A percentile compares a stretch with the other conserved stretches of the same genome.
These are phyloP conservation scores for Andrena dorsata DNA, from an alignment of 2,888 invertebrate genomes.

Conservation along the genomic window DNA sequence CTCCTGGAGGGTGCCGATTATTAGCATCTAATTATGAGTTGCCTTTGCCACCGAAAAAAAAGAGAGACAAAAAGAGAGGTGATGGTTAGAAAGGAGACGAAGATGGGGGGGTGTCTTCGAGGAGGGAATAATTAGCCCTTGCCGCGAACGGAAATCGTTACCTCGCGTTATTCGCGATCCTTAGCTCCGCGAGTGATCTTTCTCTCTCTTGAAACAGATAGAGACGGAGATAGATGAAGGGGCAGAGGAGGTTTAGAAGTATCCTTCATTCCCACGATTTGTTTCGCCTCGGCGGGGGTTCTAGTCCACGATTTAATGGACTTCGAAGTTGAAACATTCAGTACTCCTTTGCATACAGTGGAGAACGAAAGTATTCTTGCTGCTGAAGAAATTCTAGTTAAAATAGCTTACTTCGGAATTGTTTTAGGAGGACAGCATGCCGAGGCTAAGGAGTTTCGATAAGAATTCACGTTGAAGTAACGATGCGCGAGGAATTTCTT, in stretches of 20 bases:
- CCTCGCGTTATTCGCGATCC: conserved; percentile 52
- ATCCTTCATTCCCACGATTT: conserved; percentile 28
- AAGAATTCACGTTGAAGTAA: too few relatives aligned
- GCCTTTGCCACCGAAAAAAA: conserved; percentile 65
- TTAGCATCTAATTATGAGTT: conserved; percentile 82
- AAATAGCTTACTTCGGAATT: neutral
- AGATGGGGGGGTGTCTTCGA: conserved; percentile 55
- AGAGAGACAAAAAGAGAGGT: conserved; percentile 14
- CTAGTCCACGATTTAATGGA: neutral
- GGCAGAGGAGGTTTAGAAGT: neutral
- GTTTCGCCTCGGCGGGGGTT: conserved; percentile 1
- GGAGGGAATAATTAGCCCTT: conserved; percentile 58
- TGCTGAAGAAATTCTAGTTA: neutral
- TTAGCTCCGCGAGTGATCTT: neutral
- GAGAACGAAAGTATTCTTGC: neutral
- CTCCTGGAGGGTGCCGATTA: conserved; percentile 78
- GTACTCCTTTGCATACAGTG: neutral
- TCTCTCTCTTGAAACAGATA: neutral
- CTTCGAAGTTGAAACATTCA: neutral
- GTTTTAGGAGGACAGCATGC: neutral
- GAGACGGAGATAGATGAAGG: too few relatives aligned
- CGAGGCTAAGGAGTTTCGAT: too few relatives aligned
- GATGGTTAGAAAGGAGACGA: conserved; percentile 45
- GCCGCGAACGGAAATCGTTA: conserved; percentile 49
- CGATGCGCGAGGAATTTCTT: too few relatives aligned